These are phyloP conservation scores for Ptychochromis oligacanthus DNA, from an alignment of 2,113 vertebrate genomes.

Conservation along the genomic window DNA sequence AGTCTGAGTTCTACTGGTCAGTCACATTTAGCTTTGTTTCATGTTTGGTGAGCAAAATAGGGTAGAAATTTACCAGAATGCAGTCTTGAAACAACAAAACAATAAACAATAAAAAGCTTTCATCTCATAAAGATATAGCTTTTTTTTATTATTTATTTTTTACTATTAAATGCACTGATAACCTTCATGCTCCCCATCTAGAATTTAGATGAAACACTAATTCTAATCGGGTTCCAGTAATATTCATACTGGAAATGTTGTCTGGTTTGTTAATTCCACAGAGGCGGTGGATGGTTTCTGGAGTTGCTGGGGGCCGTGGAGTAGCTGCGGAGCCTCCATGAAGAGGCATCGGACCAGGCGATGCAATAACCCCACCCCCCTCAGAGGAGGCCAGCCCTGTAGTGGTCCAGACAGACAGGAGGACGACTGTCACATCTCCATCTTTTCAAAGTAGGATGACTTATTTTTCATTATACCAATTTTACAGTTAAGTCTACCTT, in stretches of 20 bases:
- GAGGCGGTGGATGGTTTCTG: constrained; percentile 88
- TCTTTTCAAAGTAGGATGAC: constrained; percentile 81
- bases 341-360: constrained; percentile 80
- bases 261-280: constrained; percentile 57
- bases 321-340: constrained; percentile 77
- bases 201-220: neutral
- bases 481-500: neutral
- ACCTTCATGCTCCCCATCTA: too few relatives aligned
- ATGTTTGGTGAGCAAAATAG: too few relatives aligned
- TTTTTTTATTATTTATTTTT: too few relatives aligned
- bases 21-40: neutral
- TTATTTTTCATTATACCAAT: neutral
- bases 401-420: constrained; percentile 72
- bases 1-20: neutral
- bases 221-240: neutral
- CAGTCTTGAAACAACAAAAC: too few relatives aligned
- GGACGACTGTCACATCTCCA: constrained; percentile 84
- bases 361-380: constrained; percentile 86
- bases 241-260: neutral
- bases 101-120: too few relatives aligned
- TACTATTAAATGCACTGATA: too few relatives aligned
- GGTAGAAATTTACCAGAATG: too few relatives aligned
- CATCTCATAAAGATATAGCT: too few relatives aligned
- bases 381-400: constrained; percentile 82
- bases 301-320: constrained; percentile 93